Evolutionary conservation across 2,888 invertebrate species (phyloP).

Genomic region (Agonopterix alstromeriana): DNA sequence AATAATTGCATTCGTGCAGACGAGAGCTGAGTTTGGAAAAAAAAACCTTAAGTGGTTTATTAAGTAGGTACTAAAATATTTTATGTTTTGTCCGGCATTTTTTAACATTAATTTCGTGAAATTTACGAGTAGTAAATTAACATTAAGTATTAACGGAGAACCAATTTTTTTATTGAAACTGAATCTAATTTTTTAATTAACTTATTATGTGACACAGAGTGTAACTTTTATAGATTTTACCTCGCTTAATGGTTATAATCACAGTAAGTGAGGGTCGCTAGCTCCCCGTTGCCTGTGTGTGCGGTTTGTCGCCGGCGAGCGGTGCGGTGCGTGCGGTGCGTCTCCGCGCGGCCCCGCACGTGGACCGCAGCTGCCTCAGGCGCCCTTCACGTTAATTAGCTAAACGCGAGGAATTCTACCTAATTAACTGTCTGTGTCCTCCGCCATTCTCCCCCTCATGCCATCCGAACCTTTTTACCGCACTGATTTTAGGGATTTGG

Average conservation of each 20-base stretch:
- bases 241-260: too few relatives aligned
- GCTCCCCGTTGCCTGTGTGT: neutral
- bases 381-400: constrained; percentile 52
- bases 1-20: neutral
- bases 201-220: too few relatives aligned
- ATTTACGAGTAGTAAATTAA: neutral
- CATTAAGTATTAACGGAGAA: too few relatives aligned
- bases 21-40: neutral
- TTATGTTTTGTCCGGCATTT: too few relatives aligned
- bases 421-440: constrained; percentile 41
- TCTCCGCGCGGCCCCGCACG: constrained; percentile 28
- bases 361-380: constrained; percentile 55
- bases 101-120: too few relatives aligned
- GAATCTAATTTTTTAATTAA: too few relatives aligned
- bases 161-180: too few relatives aligned
- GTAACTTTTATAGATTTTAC: too few relatives aligned
- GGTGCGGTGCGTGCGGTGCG: neutral
- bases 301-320: neutral
- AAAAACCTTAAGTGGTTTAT: constrained; percentile 2
- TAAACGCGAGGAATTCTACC: constrained; percentile 56
- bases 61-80: too few relatives aligned
- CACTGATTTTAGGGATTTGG: neutral
- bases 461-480: constrained; percentile 11
- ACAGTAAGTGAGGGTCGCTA: too few relatives aligned
- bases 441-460: constrained; percentile 16